Conservation (phyloP, 2,797 vertebrate genomes). For the Halcyon leucocephala region DNA sequence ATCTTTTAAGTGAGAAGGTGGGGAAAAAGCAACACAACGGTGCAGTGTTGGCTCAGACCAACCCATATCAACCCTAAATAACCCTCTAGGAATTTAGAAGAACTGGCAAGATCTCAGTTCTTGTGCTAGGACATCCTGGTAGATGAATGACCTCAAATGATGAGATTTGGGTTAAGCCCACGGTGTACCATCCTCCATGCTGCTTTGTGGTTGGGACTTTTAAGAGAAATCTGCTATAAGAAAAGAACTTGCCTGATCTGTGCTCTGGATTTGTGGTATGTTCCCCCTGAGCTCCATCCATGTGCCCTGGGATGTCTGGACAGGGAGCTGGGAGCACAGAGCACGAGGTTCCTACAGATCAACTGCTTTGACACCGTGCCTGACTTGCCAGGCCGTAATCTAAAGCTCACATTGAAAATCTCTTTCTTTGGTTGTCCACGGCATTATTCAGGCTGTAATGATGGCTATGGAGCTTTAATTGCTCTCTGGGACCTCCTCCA, state of each 20-base stretch:
- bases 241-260: neutral
- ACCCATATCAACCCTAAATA: neutral
- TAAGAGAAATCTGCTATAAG: neutral
- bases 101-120: neutral
- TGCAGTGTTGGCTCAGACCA: neutral
- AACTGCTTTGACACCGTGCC: neutral
- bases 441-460: neutral
- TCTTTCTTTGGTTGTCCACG: neutral
- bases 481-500: neutral
- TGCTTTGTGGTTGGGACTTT: neutral
- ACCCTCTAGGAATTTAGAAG: neutral
- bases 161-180: neutral
- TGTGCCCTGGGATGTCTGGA: neutral
- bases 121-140: neutral
- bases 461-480: neutral
- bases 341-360: neutral
- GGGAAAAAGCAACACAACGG: neutral
- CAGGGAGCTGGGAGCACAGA: neutral
- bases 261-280: neutral
- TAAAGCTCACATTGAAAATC: neutral
- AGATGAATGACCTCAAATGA: neutral
- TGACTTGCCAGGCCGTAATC: neutral
- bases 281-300: neutral
- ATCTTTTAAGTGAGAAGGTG: neutral
- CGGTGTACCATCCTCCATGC: neutral